A percentile compares a stretch with the other conserved stretches of the same genome.
Evolutionary conservation across 2,113 vertebrate species (phyloP).

Genomic region (Megalops atlanticus): DNA sequence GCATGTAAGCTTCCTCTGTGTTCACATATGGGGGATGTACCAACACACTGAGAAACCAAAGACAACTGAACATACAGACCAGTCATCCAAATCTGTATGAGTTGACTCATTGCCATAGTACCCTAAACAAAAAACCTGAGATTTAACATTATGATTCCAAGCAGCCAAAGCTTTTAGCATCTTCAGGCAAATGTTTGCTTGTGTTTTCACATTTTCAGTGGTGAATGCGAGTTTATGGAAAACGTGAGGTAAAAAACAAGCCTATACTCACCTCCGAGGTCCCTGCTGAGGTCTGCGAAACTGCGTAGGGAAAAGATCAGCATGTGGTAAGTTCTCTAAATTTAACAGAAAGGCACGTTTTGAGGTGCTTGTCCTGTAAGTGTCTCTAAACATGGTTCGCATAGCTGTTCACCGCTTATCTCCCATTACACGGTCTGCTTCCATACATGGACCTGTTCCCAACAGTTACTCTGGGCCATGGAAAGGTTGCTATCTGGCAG

Average conservation of each 20-base stretch:
- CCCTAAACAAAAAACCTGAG: not conserved
- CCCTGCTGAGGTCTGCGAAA: conserved; percentile 56
- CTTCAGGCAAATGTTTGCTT: not conserved
- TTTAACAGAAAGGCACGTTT: conserved; percentile 84
- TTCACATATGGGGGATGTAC: no score
- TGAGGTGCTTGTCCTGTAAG: conserved; percentile 76
- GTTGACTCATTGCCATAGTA: no score
- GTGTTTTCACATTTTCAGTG: not conserved
- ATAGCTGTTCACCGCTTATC: conserved; percentile 88
- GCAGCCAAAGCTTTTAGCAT: not conserved
- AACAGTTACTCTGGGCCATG: conserved; percentile 78
- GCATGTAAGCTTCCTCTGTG: not conserved
- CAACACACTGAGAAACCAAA: no score
- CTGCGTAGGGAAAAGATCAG: conserved; percentile 59
- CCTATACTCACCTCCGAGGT: conserved; percentile 71
- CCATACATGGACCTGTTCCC: conserved; percentile 94
- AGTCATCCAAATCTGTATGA: no score
- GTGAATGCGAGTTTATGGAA: conserved; percentile 53
- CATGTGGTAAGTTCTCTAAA: conserved; percentile 73
- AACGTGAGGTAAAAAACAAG: conserved; percentile 38
- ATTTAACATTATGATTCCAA: not conserved
- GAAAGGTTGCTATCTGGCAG: conserved; percentile 82
- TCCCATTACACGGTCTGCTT: conserved; percentile 78
- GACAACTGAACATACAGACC: no score
- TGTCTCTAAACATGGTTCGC: conserved; percentile 89